Percentiles rank a stretch among this genome's conserved stretches.
phyloP scores from a whole-genome alignment of 2,797 vertebrate genomes.

The Hemitrygon akajei region DNA sequence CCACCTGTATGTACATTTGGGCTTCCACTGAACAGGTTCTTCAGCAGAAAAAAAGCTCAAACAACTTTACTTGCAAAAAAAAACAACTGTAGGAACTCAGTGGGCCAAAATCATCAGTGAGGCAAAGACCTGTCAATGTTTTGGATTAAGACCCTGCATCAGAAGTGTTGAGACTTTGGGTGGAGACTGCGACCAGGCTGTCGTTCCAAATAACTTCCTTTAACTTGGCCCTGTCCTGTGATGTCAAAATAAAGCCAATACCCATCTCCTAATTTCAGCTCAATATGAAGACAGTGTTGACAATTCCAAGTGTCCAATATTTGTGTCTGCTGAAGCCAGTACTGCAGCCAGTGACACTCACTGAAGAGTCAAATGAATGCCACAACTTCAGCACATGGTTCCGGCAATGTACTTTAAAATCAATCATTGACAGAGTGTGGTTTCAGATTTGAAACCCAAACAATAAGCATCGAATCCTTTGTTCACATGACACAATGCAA shows the following conservation, averaged over 20 bases:
- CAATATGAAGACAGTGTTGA: neutral
- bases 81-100: no score
- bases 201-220: neutral
- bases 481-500: neutral
- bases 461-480: neutral
- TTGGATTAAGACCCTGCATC: no score
- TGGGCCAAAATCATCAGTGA: no score
- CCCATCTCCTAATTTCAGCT: neutral
- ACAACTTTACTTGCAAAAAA: neutral
- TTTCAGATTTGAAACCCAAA: neutral
- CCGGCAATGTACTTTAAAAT: neutral
- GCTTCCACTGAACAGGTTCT: neutral
- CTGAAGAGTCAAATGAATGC: no score
- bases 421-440: neutral
- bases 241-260: neutral
- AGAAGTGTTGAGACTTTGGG: no score
- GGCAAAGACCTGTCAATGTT: no score
- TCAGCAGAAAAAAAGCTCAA: neutral
- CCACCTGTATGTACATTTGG: no score
- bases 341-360: neutral
- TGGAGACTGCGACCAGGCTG: neutral
- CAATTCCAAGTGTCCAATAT: neutral
- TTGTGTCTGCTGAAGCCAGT: neutral
- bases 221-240: neutral
- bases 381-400: neutral